These are phyloP conservation scores for Acleris emargana DNA, from an alignment of 2,888 invertebrate genomes.

Conservation along the genomic window DNA sequence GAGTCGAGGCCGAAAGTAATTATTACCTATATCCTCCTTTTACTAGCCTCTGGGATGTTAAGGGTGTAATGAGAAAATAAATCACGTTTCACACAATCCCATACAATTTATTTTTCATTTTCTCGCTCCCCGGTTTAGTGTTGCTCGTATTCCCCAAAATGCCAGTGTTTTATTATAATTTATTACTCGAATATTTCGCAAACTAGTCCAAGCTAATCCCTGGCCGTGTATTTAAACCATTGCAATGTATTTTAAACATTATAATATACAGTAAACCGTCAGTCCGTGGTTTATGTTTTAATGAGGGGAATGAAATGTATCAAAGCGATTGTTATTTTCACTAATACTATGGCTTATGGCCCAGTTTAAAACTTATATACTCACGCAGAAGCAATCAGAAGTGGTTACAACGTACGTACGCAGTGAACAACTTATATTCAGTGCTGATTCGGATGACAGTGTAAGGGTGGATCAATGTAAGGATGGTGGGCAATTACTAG, in stretches of 20 bases:
- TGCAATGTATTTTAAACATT: conserved; percentile 2
- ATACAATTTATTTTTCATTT: conserved; percentile 30
- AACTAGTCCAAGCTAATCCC: conserved; percentile 12
- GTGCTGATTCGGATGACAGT: too few species aligned
- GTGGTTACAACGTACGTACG: too few species aligned
- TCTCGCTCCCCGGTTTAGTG: conserved; percentile 14
- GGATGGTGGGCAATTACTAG: too few species aligned
- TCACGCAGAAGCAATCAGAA: too few species aligned
- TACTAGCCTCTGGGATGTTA: conserved; percentile 7
- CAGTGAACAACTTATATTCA: too few species aligned
- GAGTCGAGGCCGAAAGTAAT: conserved; percentile 19
- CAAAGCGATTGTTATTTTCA: too few species aligned
- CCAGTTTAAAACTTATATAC: too few species aligned
- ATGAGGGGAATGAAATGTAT: too few species aligned
- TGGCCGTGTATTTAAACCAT: background rate
- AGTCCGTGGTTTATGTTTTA: too few species aligned
- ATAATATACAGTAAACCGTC: background rate
- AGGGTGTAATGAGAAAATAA: conserved; percentile 29
- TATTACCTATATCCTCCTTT: conserved; percentile 22
- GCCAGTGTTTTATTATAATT: conserved; percentile 26
- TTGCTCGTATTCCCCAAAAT: conserved; percentile 25
- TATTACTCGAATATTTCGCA: conserved; percentile 20
- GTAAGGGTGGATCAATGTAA: too few species aligned
- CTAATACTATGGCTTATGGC: too few species aligned
- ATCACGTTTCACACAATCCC: conserved; percentile 26